Evolutionary conservation across 2,113 vertebrate species (phyloP).

Genomic region (Sula dactylatra): DNA sequence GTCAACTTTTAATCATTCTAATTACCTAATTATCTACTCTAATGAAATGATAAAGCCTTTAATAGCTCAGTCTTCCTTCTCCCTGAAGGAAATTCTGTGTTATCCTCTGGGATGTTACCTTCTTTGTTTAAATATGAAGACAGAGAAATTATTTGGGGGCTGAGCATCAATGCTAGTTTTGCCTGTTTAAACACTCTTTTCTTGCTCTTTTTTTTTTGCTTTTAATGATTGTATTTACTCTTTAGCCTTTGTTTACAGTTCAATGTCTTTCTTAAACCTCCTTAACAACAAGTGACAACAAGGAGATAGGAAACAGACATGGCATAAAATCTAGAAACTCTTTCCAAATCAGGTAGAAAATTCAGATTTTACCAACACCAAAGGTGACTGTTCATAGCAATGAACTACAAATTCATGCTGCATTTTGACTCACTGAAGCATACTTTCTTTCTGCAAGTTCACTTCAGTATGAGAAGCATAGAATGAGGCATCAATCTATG

Average conservation of each 20-base stretch:
- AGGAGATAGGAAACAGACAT: background rate
- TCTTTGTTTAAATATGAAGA: constrained; percentile 16
- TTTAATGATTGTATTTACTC: background rate
- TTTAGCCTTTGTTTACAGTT: background rate
- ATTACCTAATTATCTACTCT: constrained; percentile 54
- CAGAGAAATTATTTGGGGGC: background rate
- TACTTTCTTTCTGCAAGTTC: background rate
- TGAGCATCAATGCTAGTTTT: background rate
- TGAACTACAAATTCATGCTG: background rate
- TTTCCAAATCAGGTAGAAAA: background rate
- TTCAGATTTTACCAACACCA: background rate
- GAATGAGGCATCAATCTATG: background rate
- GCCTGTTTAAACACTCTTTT: background rate
- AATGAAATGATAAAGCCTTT: constrained; percentile 48
- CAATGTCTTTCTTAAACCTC: background rate
- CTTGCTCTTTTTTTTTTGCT: background rate
- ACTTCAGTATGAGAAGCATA: background rate
- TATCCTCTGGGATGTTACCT: background rate
- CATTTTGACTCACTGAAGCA: background rate
- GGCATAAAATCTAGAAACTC: background rate
- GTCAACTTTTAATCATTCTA: constrained; percentile 57
- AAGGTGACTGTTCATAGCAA: background rate
- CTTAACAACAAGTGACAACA: background rate
- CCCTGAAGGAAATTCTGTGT: background rate
- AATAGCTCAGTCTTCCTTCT: constrained; percentile 18